Conservation (phyloP, 64 coral and sea anemone species). For the Porites australiensis region DNA sequence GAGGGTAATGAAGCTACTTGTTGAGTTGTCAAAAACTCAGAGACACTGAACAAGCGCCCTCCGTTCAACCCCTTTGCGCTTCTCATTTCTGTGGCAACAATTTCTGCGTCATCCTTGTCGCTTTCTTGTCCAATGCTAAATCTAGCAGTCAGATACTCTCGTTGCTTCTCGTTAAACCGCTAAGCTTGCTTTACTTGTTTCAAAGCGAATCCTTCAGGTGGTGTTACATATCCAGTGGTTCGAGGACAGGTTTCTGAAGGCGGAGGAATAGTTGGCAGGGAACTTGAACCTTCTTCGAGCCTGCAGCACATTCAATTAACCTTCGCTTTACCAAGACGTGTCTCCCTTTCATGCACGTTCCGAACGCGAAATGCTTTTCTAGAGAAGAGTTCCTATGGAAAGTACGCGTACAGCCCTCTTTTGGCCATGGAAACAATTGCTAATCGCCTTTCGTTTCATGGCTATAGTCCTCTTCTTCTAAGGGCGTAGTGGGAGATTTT, state of each 20-base stretch:
- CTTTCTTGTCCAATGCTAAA: conserved; percentile 23
- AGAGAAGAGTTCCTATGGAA: neutral
- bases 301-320: neutral
- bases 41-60: no score
- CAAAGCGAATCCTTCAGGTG: conserved; percentile 41
- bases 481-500: neutral
- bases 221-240: neutral
- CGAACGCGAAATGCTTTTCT: neutral
- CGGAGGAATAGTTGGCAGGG: neutral
- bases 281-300: conserved; percentile 17
- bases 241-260: neutral
- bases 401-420: neutral
- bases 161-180: conserved; percentile 11
- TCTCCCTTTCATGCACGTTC: neutral
- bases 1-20: no score
- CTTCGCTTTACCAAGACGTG: conserved; percentile 10
- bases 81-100: conserved; percentile 43
- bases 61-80: neutral
- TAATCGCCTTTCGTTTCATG: neutral
- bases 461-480: no score
- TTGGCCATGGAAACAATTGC: neutral
- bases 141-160: neutral
- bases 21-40: no score
- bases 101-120: neutral
- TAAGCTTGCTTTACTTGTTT: conserved; percentile 24